Conservation (phyloP, 2,113 vertebrate species). For the Podilymbus podiceps region DNA sequence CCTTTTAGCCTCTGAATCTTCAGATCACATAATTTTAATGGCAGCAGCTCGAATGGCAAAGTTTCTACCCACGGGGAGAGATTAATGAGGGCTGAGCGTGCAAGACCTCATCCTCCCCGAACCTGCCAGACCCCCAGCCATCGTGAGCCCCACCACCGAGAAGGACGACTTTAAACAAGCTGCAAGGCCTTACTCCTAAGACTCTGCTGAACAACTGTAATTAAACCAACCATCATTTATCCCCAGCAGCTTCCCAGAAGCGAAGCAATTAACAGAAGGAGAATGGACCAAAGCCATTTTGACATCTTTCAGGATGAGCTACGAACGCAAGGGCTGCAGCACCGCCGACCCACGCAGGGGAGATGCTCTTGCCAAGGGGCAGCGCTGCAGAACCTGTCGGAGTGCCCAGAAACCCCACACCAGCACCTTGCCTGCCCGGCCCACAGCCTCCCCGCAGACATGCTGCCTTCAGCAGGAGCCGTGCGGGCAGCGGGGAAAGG, state of each 20-base stretch:
- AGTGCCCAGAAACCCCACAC: not conserved
- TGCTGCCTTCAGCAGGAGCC: not conserved
- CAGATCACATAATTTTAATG: not conserved
- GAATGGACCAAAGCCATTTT: not conserved
- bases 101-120: not conserved
- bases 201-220: not conserved
- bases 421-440: not conserved
- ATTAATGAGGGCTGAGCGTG: fast-evolving
- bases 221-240: not conserved
- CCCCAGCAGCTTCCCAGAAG: not conserved
- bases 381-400: fast-evolving
- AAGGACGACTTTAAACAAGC: not conserved
- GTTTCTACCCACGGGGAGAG: not conserved
- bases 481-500: not conserved
- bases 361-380: not conserved
- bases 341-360: fast-evolving
- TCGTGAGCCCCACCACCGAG: fast-evolving
- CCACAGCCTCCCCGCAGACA: not conserved
- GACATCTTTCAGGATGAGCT: not conserved
- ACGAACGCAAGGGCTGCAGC: fast-evolving
- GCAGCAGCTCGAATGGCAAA: not conserved
- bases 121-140: not conserved
- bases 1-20: not conserved
- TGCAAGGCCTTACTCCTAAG: not conserved
- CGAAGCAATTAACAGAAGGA: not conserved